phyloP scores from a whole-genome alignment of 2,888 invertebrate species.

The Kryphioiulus occultus region DNA sequence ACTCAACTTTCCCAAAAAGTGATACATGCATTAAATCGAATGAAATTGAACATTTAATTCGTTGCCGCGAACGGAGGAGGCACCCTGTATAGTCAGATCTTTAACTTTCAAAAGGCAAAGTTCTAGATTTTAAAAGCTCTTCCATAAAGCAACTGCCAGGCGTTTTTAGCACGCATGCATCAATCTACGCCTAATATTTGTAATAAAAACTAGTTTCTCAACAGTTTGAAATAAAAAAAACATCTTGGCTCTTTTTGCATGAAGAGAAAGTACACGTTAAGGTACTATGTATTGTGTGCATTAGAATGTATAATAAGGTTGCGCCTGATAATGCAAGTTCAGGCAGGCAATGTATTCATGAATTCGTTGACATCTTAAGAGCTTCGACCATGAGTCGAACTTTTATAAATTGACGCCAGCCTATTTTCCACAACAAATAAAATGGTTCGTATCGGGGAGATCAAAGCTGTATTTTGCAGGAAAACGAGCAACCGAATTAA shows the following conservation, averaged over 20 bases:
- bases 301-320: not conserved
- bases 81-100: not conserved
- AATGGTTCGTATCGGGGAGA: too few species aligned
- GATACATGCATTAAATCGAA: too few species aligned
- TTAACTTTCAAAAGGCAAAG: not conserved
- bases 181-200: not conserved
- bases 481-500: too few species aligned
- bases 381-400: not conserved
- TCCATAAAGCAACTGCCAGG: not conserved
- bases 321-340: not conserved
- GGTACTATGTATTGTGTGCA: not conserved
- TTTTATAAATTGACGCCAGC: not conserved
- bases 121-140: not conserved
- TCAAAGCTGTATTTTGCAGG: too few species aligned
- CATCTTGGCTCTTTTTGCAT: not conserved
- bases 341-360: not conserved
- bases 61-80: not conserved
- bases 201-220: not conserved
- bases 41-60: not conserved
- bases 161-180: not conserved
- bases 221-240: not conserved
- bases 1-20: not conserved
- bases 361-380: conserved; percentile 7
- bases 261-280: not conserved
- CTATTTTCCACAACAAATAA: not conserved